Percentiles rank a stretch among this genome's conserved stretches.
Conservation (phyloP, 23 tunicate genomes). For the Diplosoma virens region DNA sequence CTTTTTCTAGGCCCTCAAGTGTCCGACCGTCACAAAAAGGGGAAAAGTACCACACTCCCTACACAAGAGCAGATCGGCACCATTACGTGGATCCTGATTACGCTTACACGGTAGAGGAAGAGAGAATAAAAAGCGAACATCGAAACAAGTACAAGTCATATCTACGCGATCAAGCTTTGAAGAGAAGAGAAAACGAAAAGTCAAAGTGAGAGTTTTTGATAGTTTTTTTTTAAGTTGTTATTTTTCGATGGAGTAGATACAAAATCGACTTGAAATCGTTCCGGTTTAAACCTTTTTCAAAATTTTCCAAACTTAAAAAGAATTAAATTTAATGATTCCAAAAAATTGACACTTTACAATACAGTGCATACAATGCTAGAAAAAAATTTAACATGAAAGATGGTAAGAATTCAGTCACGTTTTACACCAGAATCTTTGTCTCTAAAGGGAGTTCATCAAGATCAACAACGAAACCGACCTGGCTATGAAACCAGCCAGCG, state of each 20-base stretch:
- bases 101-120: conserved; percentile 69
- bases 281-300: no score
- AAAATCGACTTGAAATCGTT: no score
- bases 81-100: conserved; percentile 87
- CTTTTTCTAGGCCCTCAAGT: conserved; percentile 52
- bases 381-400: no score
- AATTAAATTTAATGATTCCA: no score
- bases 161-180: conserved; percentile 40
- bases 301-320: no score
- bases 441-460: conserved; percentile 45
- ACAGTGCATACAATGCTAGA: no score
- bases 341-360: no score
- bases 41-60: conserved; percentile 66
- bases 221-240: background rate
- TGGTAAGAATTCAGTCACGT: no score
- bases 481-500: conserved; percentile 67
- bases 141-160: conserved; percentile 55
- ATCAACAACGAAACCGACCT: conserved; percentile 60
- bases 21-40: conserved; percentile 71
- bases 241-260: no score
- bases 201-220: conserved; percentile 14
- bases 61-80: conserved; percentile 56
- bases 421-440: background rate
- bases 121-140: conserved; percentile 30
- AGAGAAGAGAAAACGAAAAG: conserved; percentile 40